A percentile compares a stretch with the other conserved stretches of the same genome.
Conservation (phyloP, 2,888 invertebrate species). For the Yponomeuta cagnagella region DNA sequence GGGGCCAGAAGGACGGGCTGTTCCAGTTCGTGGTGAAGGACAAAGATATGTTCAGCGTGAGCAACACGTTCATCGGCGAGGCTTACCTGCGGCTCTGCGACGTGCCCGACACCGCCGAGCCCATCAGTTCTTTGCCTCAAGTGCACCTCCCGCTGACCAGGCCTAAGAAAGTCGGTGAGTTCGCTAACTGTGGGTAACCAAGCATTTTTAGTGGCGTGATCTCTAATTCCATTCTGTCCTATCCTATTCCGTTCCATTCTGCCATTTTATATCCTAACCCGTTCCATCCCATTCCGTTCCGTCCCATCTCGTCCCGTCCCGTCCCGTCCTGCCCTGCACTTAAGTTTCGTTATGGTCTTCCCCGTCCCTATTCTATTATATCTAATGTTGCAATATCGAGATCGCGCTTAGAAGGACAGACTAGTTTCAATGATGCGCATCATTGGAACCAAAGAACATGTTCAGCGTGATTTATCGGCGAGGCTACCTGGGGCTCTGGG, state of each 20-base stretch:
- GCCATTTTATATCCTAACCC: too few relatives aligned
- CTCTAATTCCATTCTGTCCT: too few relatives aligned
- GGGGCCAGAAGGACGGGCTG: conserved; percentile 79
- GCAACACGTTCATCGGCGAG: conserved; percentile 96
- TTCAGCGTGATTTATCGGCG: conserved; percentile 90
- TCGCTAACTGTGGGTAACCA: too few relatives aligned
- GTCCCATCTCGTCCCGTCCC: too few relatives aligned
- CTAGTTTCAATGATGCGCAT: conserved; percentile 40
- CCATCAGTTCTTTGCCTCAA: conserved; percentile 80
- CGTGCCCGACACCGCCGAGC: conserved; percentile 78
- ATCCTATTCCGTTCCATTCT: too few relatives aligned
- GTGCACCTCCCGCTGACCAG: conserved; percentile 82
- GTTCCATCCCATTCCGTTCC: too few relatives aligned
- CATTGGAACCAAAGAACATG: conserved; percentile 97
- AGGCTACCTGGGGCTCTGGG: conserved; percentile 89
- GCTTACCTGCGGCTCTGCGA: conserved; percentile 90
- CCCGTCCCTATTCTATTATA: too few relatives aligned
- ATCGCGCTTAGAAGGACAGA: too few relatives aligned
- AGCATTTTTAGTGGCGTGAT: too few relatives aligned
- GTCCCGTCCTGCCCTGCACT: too few relatives aligned
- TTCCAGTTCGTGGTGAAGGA: conserved; percentile 95
- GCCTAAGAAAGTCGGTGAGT: conserved; percentile 79
- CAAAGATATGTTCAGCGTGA: conserved; percentile 93
- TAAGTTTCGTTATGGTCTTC: too few relatives aligned
- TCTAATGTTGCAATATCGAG: too few relatives aligned